Conservation (phyloP, 2,888 invertebrate genomes). For the Apamea epomidion region DNA sequence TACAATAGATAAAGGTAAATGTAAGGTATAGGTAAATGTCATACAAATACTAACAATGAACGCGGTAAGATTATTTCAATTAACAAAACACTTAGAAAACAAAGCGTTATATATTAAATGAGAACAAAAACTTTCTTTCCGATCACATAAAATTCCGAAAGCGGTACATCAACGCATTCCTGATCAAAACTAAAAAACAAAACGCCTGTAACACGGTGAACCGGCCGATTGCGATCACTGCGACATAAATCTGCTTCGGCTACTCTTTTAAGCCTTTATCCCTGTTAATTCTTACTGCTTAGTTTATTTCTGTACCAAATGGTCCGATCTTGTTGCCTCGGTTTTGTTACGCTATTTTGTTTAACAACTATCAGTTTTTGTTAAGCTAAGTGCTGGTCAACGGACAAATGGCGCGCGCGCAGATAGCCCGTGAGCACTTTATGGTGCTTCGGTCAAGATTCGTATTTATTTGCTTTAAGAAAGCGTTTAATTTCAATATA, state of each 20-base stretch:
- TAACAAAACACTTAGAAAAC: neutral
- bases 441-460: conserved; percentile 65
- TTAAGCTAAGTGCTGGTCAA: conserved; percentile 89
- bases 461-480: conserved; percentile 66
- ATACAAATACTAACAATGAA: neutral
- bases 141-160: conserved; percentile 62
- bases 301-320: conserved; percentile 89
- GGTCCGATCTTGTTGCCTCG: conserved; percentile 86
- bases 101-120: conserved; percentile 22
- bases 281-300: conserved; percentile 90
- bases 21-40: neutral
- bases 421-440: conserved; percentile 78
- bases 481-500: conserved; percentile 68
- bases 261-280: conserved; percentile 90
- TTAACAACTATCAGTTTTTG: conserved; percentile 90
- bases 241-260: conserved; percentile 90
- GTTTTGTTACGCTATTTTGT: conserved; percentile 88
- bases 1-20: no score
- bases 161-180: conserved; percentile 78
- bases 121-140: conserved; percentile 51
- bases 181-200: conserved; percentile 81
- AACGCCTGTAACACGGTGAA: conserved; percentile 84
- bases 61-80: neutral
- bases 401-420: conserved; percentile 87
- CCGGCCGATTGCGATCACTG: conserved; percentile 88